Base-by-base conservation (phyloP, 35 echinoderm and acorn worm species). In the Apostichopus parvimensis region DNA sequence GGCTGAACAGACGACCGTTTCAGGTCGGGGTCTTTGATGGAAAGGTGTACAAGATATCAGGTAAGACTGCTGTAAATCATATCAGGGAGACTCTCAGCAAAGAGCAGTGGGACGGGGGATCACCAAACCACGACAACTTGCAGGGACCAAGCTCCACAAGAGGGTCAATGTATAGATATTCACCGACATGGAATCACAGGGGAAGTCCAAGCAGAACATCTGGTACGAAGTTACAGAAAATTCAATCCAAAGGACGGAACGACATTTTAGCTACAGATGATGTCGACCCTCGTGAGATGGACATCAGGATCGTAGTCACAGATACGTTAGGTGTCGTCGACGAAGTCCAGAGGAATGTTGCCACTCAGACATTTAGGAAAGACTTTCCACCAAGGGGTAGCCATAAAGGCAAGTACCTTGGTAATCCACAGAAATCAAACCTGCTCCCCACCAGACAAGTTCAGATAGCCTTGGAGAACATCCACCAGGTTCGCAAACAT, bases 11-110 rank as follows among this genome's bases (percentile, higher is more conserved):
- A 6, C 17, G 79, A n/a, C 45, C 11, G 6, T 12, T 0, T 54
- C 79, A 82, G 11, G 9, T 17, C 54, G 79, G 79, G 34, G 79
- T 82, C 11, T 82, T 82, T 54, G 79, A 82, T 82, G 25, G 79
- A 25, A 54, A 55, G 17, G 34, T 82, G 53, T 82, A 56, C 55
- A 56, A 54, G 79, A 82, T 82, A 54, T 8, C 79, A 82, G 9
- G 79, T 2, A 82, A 82, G 18, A 82, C 26, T 5, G 52, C 45
- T 11, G 53, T 5, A 18, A 82, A 82, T 56, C 24, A 82, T 4
- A 13, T 82, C 0, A n/a, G 18, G 17, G 14, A 82, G 6, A 54
- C 1, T 0, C 6, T 53, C 79, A 6, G 18, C 5, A 68, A 68
- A 9, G 11, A 68, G 18, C 11, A 68, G 11, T 18, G 8, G 64